phyloP scores from a whole-genome alignment of 2,113 vertebrate species.

The Sula dactylatra region DNA sequence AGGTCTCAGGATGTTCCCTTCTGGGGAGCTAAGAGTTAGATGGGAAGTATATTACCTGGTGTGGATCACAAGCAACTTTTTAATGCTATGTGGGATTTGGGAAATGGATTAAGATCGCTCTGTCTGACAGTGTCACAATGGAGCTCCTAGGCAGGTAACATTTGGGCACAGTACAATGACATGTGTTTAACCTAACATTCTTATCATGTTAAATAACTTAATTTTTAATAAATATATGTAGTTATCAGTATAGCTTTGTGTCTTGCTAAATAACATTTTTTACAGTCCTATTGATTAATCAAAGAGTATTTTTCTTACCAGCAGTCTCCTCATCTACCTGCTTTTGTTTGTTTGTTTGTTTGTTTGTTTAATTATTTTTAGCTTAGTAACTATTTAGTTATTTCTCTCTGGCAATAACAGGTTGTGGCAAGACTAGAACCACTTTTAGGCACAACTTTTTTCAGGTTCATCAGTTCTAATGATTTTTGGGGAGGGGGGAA shows the following conservation, averaged over 20 bases:
- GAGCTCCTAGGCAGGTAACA: not conserved
- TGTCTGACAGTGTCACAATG: not conserved
- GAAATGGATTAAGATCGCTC: not conserved
- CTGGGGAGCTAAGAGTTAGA: not conserved
- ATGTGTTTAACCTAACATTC: not conserved
- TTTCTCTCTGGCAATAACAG: not conserved
- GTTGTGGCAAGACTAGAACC: not conserved
- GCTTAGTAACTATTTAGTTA: not conserved
- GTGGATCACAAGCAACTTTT: not conserved
- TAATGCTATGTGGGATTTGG: not conserved
- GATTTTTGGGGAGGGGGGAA: not conserved
- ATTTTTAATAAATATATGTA: not conserved
- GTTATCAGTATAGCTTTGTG: not conserved
- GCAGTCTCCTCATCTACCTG: not conserved
- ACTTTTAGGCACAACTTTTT: not conserved
- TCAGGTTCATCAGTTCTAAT: not conserved
- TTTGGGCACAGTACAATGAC: not conserved
- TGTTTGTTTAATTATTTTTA: not conserved
- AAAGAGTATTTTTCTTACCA: not conserved
- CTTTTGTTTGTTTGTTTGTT: not conserved
- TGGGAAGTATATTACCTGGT: not conserved
- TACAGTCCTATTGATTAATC: not conserved
- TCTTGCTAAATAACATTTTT: not conserved
- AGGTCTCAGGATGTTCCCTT: not conserved
- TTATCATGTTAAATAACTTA: not conserved